Conservation (phyloP, 2,797 vertebrate species). For the Etheostoma nigrum region DNA sequence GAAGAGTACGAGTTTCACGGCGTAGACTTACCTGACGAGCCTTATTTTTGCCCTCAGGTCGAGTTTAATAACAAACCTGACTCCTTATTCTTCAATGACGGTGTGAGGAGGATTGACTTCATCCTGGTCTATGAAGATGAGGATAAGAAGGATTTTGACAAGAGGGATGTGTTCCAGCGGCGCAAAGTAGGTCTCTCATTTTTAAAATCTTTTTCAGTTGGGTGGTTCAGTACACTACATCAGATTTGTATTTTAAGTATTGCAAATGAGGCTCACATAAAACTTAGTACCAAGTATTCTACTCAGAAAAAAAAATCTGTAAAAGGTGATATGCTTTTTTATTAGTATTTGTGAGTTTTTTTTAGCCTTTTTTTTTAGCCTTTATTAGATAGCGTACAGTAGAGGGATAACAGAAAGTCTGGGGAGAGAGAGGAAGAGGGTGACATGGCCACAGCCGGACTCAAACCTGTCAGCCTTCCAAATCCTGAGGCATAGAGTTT, state of each 20-base stretch:
- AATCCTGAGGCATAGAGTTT: not conserved
- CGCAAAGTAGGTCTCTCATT: constrained; percentile 82
- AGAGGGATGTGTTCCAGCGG: constrained; percentile 81
- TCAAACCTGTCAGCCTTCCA: not conserved
- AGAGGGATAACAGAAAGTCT: not conserved
- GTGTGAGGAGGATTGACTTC: constrained; percentile 91
- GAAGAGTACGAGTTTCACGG: constrained; percentile 61
- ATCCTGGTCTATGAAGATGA: constrained; percentile 95
- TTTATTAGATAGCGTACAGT: not conserved
- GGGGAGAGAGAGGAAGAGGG: not conserved
- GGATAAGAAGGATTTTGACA: constrained; percentile 87
- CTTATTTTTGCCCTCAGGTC: constrained; percentile 81
- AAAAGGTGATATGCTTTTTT: not conserved
- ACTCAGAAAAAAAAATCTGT: not conserved
- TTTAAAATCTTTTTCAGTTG: not conserved
- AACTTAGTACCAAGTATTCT: not conserved
- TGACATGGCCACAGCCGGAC: not conserved
- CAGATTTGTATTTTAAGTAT: not conserved
- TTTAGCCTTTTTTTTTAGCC: not conserved
- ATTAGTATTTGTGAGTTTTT: not conserved
- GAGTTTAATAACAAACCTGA: constrained; percentile 90
- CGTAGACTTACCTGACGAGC: constrained; percentile 34
- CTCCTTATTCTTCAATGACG: constrained; percentile 93
- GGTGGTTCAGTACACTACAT: not conserved
- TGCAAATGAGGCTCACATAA: not conserved